A percentile compares a stretch with the other conserved stretches of the same genome.
phyloP scores from a whole-genome alignment of 2,888 invertebrate species.

The Azorinus chamasolen region DNA sequence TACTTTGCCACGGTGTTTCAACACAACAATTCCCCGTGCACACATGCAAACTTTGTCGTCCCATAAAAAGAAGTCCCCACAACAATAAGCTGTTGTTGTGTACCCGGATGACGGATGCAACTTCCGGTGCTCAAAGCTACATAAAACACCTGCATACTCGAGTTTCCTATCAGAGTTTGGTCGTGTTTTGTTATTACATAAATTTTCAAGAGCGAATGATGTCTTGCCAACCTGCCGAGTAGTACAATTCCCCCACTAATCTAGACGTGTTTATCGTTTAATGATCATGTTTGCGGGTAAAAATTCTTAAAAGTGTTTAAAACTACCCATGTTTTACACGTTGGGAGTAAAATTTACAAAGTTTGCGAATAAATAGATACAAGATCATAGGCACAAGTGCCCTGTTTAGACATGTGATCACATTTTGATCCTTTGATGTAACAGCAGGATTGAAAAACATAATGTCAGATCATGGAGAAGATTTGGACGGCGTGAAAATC shows the following conservation, averaged over 20 bases:
- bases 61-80: no score
- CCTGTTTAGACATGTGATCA: conserved; percentile 40
- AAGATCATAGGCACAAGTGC: conserved; percentile 57
- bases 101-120: no score
- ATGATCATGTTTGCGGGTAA: conserved; percentile 52
- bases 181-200: conserved; percentile 38
- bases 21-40: no score
- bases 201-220: conserved; percentile 34
- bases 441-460: conserved; percentile 49
- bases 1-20: no score
- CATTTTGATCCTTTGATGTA: conserved; percentile 61
- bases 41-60: no score
- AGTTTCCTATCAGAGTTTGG: conserved; percentile 45
- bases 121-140: no score
- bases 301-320: conserved; percentile 36
- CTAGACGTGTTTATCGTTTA: conserved; percentile 47
- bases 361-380: conserved; percentile 55
- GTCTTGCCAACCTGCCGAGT: conserved; percentile 17
- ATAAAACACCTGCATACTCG: conserved; percentile 40
- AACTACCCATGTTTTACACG: conserved; percentile 55
- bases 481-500: conserved; percentile 44
- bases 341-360: conserved; percentile 56
- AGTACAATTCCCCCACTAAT: conserved; percentile 47
- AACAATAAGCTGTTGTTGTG: no score
- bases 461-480: conserved; percentile 50